A percentile compares a stretch with the other conserved stretches of the same genome.
Evolutionary conservation across 2,113 vertebrate genomes (phyloP).

Genomic region (Crocuta crocuta): DNA sequence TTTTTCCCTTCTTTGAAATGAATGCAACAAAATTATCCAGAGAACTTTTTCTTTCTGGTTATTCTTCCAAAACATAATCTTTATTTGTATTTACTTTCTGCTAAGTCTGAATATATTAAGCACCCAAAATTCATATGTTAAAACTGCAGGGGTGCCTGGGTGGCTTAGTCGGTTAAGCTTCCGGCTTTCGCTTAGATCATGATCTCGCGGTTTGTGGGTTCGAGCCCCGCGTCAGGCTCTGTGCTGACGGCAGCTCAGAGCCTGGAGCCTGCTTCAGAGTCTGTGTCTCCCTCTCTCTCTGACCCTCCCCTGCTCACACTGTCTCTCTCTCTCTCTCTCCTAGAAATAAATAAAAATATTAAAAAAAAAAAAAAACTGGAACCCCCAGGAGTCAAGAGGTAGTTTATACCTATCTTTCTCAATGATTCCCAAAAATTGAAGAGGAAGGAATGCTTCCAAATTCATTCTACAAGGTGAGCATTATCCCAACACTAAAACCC

Average conservation of each 20-base stretch:
- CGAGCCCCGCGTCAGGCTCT: too few species aligned
- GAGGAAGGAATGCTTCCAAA: background rate
- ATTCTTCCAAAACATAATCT: background rate
- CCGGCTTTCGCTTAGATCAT: too few species aligned
- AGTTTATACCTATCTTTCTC: background rate
- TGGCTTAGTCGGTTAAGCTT: too few species aligned
- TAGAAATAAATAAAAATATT: too few species aligned
- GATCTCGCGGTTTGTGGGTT: too few species aligned
- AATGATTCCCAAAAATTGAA: background rate
- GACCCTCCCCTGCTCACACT: too few species aligned
- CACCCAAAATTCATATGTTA: background rate
- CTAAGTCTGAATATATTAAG: background rate
- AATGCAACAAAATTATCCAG: conserved; percentile 15
- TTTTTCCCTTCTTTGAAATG: conserved; percentile 18
- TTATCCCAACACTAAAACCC: background rate
- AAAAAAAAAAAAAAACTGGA: too few species aligned
- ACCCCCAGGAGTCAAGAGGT: background rate
- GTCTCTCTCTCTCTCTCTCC: too few species aligned
- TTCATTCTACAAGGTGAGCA: background rate
- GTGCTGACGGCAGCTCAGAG: too few species aligned
- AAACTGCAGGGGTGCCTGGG: too few species aligned
- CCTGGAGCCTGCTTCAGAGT: too few species aligned
- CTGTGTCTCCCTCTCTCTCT: too few species aligned
- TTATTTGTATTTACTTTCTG: conserved; percentile 17
- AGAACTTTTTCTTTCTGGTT: background rate